A percentile compares a stretch with the other conserved stretches of the same genome.
Evolutionary conservation across 2,888 invertebrate species (phyloP).

Genomic region (Crepidodera aurea): DNA sequence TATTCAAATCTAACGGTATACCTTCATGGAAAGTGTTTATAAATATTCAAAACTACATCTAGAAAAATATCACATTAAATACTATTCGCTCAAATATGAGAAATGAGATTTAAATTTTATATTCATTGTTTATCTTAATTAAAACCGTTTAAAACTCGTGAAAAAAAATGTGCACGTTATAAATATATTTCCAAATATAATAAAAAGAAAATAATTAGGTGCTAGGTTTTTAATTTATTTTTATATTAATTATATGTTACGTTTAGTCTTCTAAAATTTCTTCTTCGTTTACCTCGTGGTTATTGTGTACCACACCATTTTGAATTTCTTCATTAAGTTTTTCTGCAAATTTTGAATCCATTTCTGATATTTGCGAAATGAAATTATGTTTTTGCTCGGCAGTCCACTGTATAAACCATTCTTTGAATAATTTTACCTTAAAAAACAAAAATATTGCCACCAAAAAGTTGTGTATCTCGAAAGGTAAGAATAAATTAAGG

Average conservation of each 20-base stretch:
- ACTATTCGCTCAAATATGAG: slow-evolving; percentile 38
- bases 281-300: slow-evolving; percentile 44
- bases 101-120: background rate
- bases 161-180: background rate
- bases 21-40: slow-evolving; percentile 11
- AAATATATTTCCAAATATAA: background rate
- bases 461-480: background rate
- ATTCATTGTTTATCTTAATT: slow-evolving; percentile 1
- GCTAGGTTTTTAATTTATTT: background rate
- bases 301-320: slow-evolving; percentile 53
- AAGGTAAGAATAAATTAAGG: slow-evolving; percentile 10
- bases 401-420: slow-evolving; percentile 85
- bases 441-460: slow-evolving; percentile 41
- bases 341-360: slow-evolving; percentile 75
- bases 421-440: slow-evolving; percentile 81
- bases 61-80: slow-evolving; percentile 41
- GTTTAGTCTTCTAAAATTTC: slow-evolving; percentile 50
- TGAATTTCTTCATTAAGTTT: slow-evolving; percentile 70
- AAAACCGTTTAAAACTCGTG: slow-evolving; percentile 19
- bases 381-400: slow-evolving; percentile 76
- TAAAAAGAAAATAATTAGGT: background rate
- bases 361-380: slow-evolving; percentile 73
- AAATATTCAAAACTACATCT: slow-evolving; percentile 23
- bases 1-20: slow-evolving; percentile 5
- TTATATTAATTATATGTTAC: background rate